phyloP scores from a whole-genome alignment of 2,113 vertebrate genomes.

The Tetraodon nigroviridis region DNA sequence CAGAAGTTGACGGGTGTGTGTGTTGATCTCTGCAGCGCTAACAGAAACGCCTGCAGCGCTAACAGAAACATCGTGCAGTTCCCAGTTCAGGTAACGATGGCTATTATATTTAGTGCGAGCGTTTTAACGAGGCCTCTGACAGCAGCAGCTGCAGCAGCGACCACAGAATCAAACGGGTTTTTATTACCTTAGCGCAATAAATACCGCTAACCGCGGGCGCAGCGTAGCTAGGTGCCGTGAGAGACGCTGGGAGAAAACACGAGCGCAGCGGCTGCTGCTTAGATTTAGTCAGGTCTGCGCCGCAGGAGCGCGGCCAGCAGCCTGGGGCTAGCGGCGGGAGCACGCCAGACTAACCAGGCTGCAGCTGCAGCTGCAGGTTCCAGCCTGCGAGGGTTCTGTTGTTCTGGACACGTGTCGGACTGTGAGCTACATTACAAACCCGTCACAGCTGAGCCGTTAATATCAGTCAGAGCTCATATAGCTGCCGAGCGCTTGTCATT shows the following conservation, averaged over 20 bases:
- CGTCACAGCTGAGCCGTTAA: no score
- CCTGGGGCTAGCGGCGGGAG: no score
- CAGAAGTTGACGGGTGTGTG: no score
- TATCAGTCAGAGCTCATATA: no score
- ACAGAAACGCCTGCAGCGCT: constrained; percentile 5
- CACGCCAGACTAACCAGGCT: no score
- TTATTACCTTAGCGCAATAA: constrained; percentile 6
- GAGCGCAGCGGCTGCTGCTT: neutral
- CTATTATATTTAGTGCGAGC: constrained; percentile 54
- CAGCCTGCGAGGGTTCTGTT: no score
- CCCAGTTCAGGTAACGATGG: constrained; percentile 47
- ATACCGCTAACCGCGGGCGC: neutral
- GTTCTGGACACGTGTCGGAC: no score
- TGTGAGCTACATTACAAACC: no score
- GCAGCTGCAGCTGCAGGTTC: no score
- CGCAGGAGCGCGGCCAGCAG: no score
- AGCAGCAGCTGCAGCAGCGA: constrained; percentile 37
- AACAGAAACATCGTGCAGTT: constrained; percentile 32
- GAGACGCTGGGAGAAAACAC: neutral
- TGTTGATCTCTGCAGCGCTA: neutral
- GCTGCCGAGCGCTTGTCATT: no score
- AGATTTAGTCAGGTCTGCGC: no score
- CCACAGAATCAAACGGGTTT: constrained; percentile 27
- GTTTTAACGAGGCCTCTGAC: constrained; percentile 53
- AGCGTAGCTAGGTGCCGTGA: neutral